These are phyloP conservation scores for Drosophila colorata DNA, from an alignment of 2,888 invertebrate genomes.

Conservation along the genomic window DNA sequence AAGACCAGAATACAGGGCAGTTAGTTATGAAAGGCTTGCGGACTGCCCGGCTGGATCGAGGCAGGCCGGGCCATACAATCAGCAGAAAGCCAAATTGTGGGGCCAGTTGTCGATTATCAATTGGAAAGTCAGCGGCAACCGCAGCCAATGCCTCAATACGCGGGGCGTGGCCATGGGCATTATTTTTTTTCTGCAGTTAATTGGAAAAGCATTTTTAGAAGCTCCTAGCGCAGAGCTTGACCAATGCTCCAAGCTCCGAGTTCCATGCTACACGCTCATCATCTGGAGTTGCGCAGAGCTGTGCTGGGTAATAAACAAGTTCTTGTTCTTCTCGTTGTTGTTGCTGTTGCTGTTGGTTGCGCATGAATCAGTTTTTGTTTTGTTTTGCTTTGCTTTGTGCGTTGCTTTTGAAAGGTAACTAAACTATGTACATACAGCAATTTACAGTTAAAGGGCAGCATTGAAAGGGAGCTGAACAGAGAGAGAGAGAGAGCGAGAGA, in stretches of 20 bases:
- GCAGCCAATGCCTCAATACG: constrained; percentile 59
- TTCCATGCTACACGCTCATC: constrained; percentile 17
- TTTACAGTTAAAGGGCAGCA: constrained; percentile 65
- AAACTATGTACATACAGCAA: constrained; percentile 48
- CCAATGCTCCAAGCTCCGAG: constrained; percentile 18
- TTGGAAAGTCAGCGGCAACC: constrained; percentile 70
- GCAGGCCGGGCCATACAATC: not conserved
- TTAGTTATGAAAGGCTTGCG: constrained; percentile 41
- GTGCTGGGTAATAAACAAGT: constrained; percentile 60
- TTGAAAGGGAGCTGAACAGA: constrained; percentile 2
- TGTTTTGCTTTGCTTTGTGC: constrained; percentile 44
- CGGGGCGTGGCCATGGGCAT: constrained; percentile 63
- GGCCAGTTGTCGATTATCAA: constrained; percentile 65
- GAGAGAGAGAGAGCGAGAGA: constrained; percentile 15
- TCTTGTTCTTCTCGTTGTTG: constrained; percentile 29
- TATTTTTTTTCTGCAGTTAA: constrained; percentile 52
- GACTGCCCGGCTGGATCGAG: not conserved
- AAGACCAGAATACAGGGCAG: constrained; percentile 31
- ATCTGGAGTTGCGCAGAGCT: constrained; percentile 14
- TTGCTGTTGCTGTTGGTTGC: constrained; percentile 61
- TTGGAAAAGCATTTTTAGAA: constrained; percentile 47
- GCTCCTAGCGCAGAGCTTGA: constrained; percentile 11
- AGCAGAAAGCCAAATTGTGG: constrained; percentile 16
- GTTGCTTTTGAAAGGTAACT: constrained; percentile 55
- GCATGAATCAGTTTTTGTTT: constrained; percentile 72